Evolutionary conservation across 1,140 invertebrate genomes (phyloP).

Genomic region (Ceratoteleas bidentatus): DNA sequence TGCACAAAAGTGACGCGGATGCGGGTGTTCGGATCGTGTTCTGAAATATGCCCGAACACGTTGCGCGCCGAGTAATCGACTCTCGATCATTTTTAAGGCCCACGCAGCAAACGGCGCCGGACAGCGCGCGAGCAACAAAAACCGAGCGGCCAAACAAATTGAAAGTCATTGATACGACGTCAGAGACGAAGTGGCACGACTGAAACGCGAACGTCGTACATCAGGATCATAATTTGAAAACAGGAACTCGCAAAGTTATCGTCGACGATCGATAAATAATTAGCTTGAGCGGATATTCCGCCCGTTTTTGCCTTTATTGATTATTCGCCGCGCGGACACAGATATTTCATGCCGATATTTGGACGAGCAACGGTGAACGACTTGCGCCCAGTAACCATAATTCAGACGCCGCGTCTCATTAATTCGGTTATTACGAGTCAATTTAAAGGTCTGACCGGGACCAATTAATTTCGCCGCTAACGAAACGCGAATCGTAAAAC

Average conservation of each 20-base stretch:
- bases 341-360: slow-evolving; percentile 21
- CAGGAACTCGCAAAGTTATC: slow-evolving; percentile 31
- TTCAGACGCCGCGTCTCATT: no score
- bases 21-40: slow-evolving; percentile 61
- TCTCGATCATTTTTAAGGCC: slow-evolving; percentile 59
- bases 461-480: no score
- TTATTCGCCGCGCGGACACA: neutral
- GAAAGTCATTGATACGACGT: slow-evolving; percentile 63
- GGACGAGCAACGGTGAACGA: neutral
- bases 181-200: slow-evolving; percentile 30
- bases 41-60: slow-evolving; percentile 59
- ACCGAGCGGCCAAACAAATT: slow-evolving; percentile 51
- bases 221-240: slow-evolving; percentile 55
- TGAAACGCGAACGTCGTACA: slow-evolving; percentile 52
- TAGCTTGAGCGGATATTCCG: neutral
- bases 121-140: slow-evolving; percentile 36
- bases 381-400: no score
- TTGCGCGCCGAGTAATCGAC: slow-evolving; percentile 39
- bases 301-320: slow-evolving; percentile 9
- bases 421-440: no score
- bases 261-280: slow-evolving; percentile 33
- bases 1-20: slow-evolving; percentile 53
- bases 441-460: no score
- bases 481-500: no score
- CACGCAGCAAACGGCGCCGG: slow-evolving; percentile 41